phyloP scores from a whole-genome alignment of 2,797 vertebrate genomes.

The Alcedo quadribrachys region DNA sequence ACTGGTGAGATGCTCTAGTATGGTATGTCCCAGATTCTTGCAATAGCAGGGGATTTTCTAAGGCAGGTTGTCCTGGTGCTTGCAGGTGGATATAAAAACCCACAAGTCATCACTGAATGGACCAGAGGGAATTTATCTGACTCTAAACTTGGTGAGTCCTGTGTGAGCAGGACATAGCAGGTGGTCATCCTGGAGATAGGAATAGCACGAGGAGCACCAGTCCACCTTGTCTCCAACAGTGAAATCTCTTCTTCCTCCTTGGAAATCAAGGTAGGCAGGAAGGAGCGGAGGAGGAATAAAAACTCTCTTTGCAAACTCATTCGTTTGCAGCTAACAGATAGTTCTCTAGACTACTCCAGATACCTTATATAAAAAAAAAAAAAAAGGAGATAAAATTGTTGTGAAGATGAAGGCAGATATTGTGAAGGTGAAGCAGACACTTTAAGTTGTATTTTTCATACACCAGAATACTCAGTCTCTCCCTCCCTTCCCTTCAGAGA shows the following conservation, averaged over 20 bases:
- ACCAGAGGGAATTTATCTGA: neutral
- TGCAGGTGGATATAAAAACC: neutral
- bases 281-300: neutral
- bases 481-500: neutral
- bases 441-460: neutral
- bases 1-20: fast-evolving
- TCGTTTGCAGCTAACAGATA: neutral
- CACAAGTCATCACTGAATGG: neutral
- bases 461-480: neutral
- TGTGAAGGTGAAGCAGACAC: neutral
- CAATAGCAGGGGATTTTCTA: neutral
- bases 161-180: neutral
- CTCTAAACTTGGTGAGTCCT: neutral
- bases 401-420: neutral
- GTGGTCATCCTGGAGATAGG: neutral
- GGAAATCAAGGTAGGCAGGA: neutral
- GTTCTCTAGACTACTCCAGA: neutral
- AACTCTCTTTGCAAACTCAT: neutral
- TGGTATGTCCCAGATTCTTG: neutral
- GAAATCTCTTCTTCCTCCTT: neutral
- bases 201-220: neutral
- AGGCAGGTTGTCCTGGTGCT: neutral
- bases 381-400: fast-evolving
- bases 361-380: neutral
- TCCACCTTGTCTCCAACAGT: neutral